Evolutionary conservation across 1,140 invertebrate genomes (phyloP).

Genomic region (Dendrolimus kikuchii): DNA sequence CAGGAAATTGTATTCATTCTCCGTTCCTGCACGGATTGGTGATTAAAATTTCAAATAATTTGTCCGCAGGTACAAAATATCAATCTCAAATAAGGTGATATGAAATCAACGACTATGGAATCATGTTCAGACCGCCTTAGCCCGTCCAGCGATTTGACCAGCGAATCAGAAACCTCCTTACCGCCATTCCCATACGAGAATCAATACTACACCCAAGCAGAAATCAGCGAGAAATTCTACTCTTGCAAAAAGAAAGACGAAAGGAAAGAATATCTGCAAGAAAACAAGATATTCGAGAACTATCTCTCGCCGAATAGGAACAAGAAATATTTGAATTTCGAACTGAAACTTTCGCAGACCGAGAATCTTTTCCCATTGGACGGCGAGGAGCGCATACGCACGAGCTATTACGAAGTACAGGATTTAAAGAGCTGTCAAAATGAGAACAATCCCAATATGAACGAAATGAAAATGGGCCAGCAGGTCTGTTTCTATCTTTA

Average conservation of each 20-base stretch:
- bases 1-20: no score
- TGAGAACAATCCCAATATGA: slow-evolving; percentile 44
- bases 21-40: no score
- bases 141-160: slow-evolving; percentile 54
- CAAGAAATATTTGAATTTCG: slow-evolving; percentile 62
- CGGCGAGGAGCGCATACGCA: slow-evolving; percentile 41
- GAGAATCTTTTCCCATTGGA: slow-evolving; percentile 54
- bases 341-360: slow-evolving; percentile 52
- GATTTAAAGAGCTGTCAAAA: slow-evolving; percentile 46
- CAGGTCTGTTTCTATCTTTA: slow-evolving; percentile 8
- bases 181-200: slow-evolving; percentile 56
- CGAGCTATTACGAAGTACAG: slow-evolving; percentile 36
- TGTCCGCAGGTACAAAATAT: background rate
- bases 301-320: slow-evolving; percentile 42
- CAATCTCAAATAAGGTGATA: slow-evolving; percentile 15
- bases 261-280: slow-evolving; percentile 46
- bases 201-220: slow-evolving; percentile 41
- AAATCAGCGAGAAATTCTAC: slow-evolving; percentile 50
- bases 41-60: background rate
- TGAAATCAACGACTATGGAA: slow-evolving; percentile 65
- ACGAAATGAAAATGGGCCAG: slow-evolving; percentile 45
- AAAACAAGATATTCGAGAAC: slow-evolving; percentile 51
- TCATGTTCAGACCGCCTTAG: slow-evolving; percentile 53
- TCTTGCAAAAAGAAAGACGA: slow-evolving; percentile 52
- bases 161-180: slow-evolving; percentile 57